phyloP scores from a whole-genome alignment of 2,797 vertebrate genomes.

The Mormyrus hasselquistii region DNA sequence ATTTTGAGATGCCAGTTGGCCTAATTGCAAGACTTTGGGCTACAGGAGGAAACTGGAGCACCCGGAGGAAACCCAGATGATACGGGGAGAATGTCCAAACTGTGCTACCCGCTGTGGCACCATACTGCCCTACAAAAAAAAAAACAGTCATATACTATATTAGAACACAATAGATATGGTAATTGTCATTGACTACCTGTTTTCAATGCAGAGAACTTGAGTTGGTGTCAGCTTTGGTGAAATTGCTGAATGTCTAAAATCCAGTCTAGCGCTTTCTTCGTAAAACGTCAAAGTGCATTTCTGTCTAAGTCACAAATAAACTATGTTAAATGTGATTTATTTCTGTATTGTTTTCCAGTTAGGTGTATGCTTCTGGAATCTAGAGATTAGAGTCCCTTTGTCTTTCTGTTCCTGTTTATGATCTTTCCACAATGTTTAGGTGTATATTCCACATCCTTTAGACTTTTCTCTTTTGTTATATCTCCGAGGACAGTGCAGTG shows the following conservation, averaged over 20 bases:
- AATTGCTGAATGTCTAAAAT: not conserved
- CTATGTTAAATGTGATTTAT: conserved; percentile 14
- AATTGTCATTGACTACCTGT: not conserved
- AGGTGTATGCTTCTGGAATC: conserved; percentile 46
- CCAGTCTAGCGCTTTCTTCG: not conserved
- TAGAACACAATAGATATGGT: not conserved
- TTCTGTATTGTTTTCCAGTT: conserved; percentile 14
- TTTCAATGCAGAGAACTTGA: not conserved
- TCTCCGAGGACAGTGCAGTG: conserved; percentile 23
- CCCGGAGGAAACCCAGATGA: not conserved
- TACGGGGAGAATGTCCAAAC: not conserved
- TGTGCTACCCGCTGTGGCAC: not conserved
- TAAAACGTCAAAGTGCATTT: conserved; percentile 5
- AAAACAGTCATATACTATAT: not conserved
- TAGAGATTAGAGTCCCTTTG: conserved; percentile 57
- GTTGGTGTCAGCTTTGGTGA: not conserved
- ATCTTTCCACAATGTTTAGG: conserved; percentile 35
- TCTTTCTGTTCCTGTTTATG: conserved; percentile 59
- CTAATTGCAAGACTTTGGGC: not conserved
- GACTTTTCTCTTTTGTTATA: conserved; percentile 20
- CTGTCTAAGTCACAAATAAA: not conserved
- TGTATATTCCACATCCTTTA: conserved; percentile 48
- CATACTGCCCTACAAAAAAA: not conserved
- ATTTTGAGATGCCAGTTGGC: not conserved
- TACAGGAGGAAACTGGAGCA: not conserved